Percentiles rank a stretch among this genome's conserved stretches.
These are phyloP conservation scores for Drosophila parabipectinata DNA, from an alignment of 1,140 invertebrate species.

Conservation along the genomic window DNA sequence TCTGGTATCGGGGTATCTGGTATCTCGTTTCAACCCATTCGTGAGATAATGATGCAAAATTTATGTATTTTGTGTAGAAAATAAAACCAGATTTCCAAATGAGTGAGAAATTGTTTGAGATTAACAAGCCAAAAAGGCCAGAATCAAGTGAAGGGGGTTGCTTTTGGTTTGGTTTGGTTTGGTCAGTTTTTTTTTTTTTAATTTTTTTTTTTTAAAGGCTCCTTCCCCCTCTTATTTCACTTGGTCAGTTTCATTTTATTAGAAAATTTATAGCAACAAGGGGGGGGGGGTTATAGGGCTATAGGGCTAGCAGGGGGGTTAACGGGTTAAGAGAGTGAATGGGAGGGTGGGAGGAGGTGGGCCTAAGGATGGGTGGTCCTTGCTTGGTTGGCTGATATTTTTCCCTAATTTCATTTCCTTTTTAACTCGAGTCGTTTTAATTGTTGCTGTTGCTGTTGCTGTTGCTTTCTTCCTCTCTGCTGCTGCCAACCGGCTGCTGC, in stretches of 20 bases:
- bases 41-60: slow-evolving; percentile 79
- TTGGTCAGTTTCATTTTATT: slow-evolving; percentile 20
- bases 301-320: neutral
- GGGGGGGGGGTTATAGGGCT: neutral
- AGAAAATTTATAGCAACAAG: neutral
- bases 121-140: slow-evolving; percentile 5
- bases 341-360: neutral
- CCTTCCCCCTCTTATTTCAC: neutral
- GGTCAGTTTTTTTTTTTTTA: slow-evolving; percentile 11
- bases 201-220: neutral
- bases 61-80: slow-evolving; percentile 83
- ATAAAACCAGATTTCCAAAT: slow-evolving; percentile 82
- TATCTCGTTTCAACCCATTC: slow-evolving; percentile 30
- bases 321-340: neutral
- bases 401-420: slow-evolving; percentile 1
- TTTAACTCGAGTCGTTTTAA: slow-evolving; percentile 57
- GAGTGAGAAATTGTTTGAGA: slow-evolving; percentile 55
- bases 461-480: neutral
- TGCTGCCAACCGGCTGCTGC: slow-evolving; percentile 1
- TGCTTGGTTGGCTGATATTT: neutral
- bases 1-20: neutral
- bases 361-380: neutral
- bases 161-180: neutral
- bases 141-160: slow-evolving; percentile 6
- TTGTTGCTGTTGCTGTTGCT: slow-evolving; percentile 62